Evolutionary conservation across 64 coral and sea anemone species (phyloP).

Genomic region (Actinia tenebrosa): DNA sequence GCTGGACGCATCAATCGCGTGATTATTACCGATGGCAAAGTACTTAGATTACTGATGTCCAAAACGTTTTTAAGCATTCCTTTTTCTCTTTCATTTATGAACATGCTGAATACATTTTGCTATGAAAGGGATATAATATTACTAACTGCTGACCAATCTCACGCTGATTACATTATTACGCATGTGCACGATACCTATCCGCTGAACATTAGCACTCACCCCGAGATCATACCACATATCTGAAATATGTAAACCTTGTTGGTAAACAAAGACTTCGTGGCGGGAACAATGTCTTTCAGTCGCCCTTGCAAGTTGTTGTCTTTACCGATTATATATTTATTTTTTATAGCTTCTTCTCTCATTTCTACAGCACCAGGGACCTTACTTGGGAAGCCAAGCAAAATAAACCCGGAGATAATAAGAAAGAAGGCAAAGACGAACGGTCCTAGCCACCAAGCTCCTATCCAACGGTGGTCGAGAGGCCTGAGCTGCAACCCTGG

Average conservation of each 20-base stretch:
- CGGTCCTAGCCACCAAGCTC: constrained; percentile 53
- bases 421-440: constrained; percentile 15
- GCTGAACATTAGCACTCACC: background rate
- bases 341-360: constrained; percentile 35
- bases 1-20: too few relatives aligned
- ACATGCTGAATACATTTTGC: too few relatives aligned
- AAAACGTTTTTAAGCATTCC: too few relatives aligned
- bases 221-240: background rate
- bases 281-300: constrained; percentile 49
- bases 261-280: constrained; percentile 28
- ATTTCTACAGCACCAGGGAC: constrained; percentile 5
- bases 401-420: constrained; percentile 10
- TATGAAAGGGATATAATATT: too few relatives aligned
- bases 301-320: constrained; percentile 35
- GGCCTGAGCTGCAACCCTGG: constrained; percentile 14
- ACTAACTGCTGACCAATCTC: too few relatives aligned
- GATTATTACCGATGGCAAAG: too few relatives aligned
- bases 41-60: too few relatives aligned
- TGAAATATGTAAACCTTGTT: constrained; percentile 14
- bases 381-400: constrained; percentile 38
- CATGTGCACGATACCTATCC: background rate
- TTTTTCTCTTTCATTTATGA: too few relatives aligned
- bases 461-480: constrained; percentile 38
- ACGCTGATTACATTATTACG: background rate
- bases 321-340: background rate